Conservation (phyloP, 2,888 invertebrate species). For the Cataglyphis livida region DNA sequence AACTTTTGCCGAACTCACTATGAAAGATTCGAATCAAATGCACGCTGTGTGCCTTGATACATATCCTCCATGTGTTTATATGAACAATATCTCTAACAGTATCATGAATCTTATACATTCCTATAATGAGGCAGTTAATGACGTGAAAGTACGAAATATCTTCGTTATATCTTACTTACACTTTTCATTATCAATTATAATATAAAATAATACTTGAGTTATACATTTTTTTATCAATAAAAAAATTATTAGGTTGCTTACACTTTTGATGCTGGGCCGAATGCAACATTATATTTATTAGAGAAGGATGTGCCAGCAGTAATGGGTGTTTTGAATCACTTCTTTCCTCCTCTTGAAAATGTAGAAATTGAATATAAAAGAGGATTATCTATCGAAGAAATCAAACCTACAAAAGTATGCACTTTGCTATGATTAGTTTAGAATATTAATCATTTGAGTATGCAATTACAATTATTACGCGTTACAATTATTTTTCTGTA, state of each 20-base stretch:
- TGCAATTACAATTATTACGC: not conserved
- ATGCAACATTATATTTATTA: slow-evolving; percentile 95
- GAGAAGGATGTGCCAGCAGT: slow-evolving; percentile 91
- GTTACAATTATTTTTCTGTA: slow-evolving; percentile 57
- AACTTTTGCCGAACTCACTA: slow-evolving; percentile 96
- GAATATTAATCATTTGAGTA: not conserved
- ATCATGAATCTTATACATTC: slow-evolving; percentile 93
- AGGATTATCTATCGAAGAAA: slow-evolving; percentile 86
- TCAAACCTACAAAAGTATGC: slow-evolving; percentile 79
- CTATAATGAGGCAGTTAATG: slow-evolving; percentile 91
- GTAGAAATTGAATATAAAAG: slow-evolving; percentile 86
- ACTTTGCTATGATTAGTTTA: slow-evolving; percentile 11
- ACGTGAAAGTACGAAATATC: slow-evolving; percentile 87
- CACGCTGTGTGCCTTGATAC: slow-evolving; percentile 98
- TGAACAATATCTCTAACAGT: slow-evolving; percentile 95
- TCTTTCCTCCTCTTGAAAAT: slow-evolving; percentile 89
- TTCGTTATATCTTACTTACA: not conserved
- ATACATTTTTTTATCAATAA: slow-evolving; percentile 13
- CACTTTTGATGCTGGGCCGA: slow-evolving; percentile 99
- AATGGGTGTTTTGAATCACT: slow-evolving; percentile 89
- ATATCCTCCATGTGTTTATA: slow-evolving; percentile 96
- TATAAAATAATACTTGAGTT: not conserved
- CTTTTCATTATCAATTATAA: slow-evolving; percentile 1
- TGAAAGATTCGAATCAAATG: slow-evolving; percentile 99
- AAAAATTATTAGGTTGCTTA: slow-evolving; percentile 91